Evolutionary conservation across 2,797 vertebrate species (phyloP).

Genomic region (Galago senegalensis): DNA sequence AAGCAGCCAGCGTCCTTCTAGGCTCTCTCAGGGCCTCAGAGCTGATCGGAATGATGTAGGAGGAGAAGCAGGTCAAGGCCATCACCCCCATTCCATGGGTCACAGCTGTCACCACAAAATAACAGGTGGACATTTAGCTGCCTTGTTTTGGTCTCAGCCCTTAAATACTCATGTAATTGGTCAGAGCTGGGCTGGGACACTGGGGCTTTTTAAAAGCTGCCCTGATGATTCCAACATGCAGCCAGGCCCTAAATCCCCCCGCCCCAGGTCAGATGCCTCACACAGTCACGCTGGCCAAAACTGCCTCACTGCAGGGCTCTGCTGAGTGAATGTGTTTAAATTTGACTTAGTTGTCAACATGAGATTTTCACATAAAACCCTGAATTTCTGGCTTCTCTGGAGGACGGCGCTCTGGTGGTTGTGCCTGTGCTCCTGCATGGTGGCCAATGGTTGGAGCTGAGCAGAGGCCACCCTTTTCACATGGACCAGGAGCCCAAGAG

Average conservation of each 20-base stretch:
- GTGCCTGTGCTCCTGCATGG: not conserved
- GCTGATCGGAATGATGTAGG: not conserved
- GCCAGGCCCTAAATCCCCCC: not conserved
- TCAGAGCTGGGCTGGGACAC: not conserved
- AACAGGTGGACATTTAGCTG: not conserved
- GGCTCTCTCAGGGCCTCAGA: not conserved
- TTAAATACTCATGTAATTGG: not conserved
- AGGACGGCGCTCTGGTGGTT: not conserved
- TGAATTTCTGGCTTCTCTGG: not conserved
- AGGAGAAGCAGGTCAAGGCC: not conserved
- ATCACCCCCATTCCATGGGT: not conserved
- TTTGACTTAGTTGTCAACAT: not conserved
- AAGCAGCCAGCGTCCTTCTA: not conserved
- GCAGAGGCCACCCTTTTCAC: not conserved
- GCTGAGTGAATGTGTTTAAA: not conserved
- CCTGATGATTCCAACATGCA: not conserved
- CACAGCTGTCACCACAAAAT: not conserved
- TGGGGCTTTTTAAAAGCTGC: not conserved
- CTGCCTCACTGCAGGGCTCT: too few species aligned
- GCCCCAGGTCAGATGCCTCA: not conserved
- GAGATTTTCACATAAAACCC: slow-evolving; percentile 7
- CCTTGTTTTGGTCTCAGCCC: not conserved
- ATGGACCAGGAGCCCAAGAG: not conserved
- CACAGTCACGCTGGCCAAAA: not conserved
- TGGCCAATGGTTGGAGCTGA: not conserved